Evolutionary conservation across 2,113 vertebrate species (phyloP).

Genomic region (Gobius niger): DNA sequence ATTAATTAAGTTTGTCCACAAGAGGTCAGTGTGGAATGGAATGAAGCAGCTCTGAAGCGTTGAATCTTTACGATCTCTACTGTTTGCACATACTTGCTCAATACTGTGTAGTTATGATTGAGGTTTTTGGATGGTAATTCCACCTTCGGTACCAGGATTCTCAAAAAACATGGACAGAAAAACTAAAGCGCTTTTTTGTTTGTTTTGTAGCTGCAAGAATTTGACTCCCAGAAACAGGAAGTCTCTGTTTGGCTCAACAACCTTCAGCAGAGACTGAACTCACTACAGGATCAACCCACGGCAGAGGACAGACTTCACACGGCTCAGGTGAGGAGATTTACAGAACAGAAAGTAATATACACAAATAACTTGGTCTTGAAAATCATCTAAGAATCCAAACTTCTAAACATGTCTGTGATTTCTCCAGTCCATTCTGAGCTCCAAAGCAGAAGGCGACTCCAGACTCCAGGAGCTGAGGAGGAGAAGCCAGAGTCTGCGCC

Average conservation of each 20-base stretch:
- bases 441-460: conserved; percentile 57
- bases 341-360: neutral
- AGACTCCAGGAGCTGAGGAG: conserved; percentile 56
- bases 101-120: too few species aligned
- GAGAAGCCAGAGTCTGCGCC: conserved; percentile 30
- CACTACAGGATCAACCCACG: conserved; percentile 17
- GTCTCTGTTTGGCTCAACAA: conserved; percentile 47
- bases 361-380: too few species aligned
- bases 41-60: too few species aligned
- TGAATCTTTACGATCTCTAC: too few species aligned
- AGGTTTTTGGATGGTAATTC: too few species aligned
- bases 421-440: conserved; percentile 52
- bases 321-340: conserved; percentile 60
- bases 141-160: too few species aligned
- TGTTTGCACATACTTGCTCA: too few species aligned
- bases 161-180: too few species aligned
- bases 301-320: conserved; percentile 50
- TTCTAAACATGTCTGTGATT: too few species aligned
- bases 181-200: neutral
- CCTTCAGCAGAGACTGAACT: conserved; percentile 43
- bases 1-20: too few species aligned
- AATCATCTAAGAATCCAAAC: too few species aligned
- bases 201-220: conserved; percentile 42
- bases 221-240: conserved; percentile 36
- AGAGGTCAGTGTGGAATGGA: too few species aligned